Base-by-base conservation (phyloP, 2,888 invertebrate genomes). In the Scotopteryx bipunctaria region DNA sequence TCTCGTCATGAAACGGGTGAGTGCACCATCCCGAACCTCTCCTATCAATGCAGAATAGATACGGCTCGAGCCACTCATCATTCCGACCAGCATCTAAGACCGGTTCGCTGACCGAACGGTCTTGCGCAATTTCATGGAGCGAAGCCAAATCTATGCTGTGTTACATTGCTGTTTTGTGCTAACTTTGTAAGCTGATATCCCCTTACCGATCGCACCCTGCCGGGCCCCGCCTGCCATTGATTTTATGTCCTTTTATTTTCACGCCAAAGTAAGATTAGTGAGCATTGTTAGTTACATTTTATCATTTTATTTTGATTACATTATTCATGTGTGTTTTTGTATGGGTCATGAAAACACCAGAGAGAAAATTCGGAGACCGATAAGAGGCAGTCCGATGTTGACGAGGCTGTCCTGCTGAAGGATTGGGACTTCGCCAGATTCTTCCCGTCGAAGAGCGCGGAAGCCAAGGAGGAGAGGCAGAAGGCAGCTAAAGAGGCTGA, bases 1-100 rank as follows among this genome's bases (percentile, higher is more conserved):
- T 51, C 93, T 98, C 83, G 97, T 98, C 76, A 95, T 97, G 93
- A 94, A 97, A 88, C 93, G 97, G 94, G 97, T 97, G 86, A 94
- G 96, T 93, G 25, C 1, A 38, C 32, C 1, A 21, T 2, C 3
- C 17, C 9, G 6, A 9, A 3, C 23, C 2, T 13, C 23, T 2
- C 13, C 27, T 21, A n/a, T 11, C 3, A 8, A 35, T 17, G 11
- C 40, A 33, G 23, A 11, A 32, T 16, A 9, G 29, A 14, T 32
- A 25, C 31, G 15, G 29, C 31, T 46, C n/a, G n/a, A n/a, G n/a
- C n/a, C n/a, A n/a, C n/a, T n/a, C n/a, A n/a, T n/a, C n/a, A n/a
- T n/a, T n/a, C n/a, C n/a, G n/a, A n/a, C n/a, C n/a, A n/a, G n/a
- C n/a, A n/a, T n/a, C n/a, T n/a, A n/a, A n/a, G n/a, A n/a, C n/a